Conservation (phyloP, 1,140 invertebrate genomes). For the Neoseiulus cucumeris region DNA sequence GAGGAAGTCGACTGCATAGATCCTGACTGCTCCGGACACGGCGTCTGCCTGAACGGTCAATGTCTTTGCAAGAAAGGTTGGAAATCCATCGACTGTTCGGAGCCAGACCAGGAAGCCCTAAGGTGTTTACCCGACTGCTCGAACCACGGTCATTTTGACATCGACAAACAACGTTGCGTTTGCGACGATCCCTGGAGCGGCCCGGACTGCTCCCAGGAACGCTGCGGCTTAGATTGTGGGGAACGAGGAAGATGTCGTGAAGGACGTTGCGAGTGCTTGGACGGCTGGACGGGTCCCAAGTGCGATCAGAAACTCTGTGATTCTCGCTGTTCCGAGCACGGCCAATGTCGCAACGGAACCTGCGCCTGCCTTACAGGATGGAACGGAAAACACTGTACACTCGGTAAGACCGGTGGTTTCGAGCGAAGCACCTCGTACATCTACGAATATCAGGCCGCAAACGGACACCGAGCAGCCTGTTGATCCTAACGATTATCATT, state of each 20-base stretch:
- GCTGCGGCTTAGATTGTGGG: conserved; percentile 75
- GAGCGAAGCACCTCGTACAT: not conserved
- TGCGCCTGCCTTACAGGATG: conserved; percentile 89
- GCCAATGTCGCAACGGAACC: conserved; percentile 88
- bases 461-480: not conserved
- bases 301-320: conserved; percentile 70
- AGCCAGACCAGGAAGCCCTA: conserved; percentile 66
- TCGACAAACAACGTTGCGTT: conserved; percentile 60
- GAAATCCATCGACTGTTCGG: conserved; percentile 70
- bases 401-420: conserved; percentile 51
- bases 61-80: conserved; percentile 88
- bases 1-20: conserved; percentile 61
- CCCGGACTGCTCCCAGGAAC: conserved; percentile 70
- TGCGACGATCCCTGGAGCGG: conserved; percentile 76
- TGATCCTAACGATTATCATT: not conserved
- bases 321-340: conserved; percentile 73
- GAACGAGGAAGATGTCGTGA: conserved; percentile 68
- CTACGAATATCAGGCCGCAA: not conserved
- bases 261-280: conserved; percentile 63
- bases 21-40: conserved; percentile 68
- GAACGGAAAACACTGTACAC: conserved; percentile 86
- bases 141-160: conserved; percentile 66
- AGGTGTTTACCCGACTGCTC: conserved; percentile 72
- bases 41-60: conserved; percentile 70
- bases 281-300: conserved; percentile 70